phyloP scores from a whole-genome alignment of 2,797 vertebrate genomes.

The Thripadectes ignobilis region DNA sequence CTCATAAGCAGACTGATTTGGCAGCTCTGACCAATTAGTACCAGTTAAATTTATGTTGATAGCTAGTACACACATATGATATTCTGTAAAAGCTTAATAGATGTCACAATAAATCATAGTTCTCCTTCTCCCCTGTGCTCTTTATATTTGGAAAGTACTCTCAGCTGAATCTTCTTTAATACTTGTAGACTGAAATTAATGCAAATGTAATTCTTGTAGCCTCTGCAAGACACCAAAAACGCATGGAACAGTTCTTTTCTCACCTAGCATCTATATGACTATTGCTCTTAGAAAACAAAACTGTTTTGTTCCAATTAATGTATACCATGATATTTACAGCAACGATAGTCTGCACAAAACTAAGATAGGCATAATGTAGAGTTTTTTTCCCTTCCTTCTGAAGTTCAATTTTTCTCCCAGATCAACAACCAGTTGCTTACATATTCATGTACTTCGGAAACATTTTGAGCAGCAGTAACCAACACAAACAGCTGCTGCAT shows the following conservation, averaged over 20 bases:
- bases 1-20: conserved; percentile 57
- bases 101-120: conserved; percentile 65
- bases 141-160: conserved; percentile 36
- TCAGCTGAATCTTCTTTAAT: conserved; percentile 40
- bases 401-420: background rate
- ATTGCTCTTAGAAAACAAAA: background rate
- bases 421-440: background rate
- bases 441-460: background rate
- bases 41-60: conserved; percentile 69
- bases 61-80: conserved; percentile 67
- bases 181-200: conserved; percentile 8
- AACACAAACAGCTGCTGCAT: background rate
- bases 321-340: background rate
- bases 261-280: background rate
- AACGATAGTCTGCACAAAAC: background rate
- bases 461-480: background rate
- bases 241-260: background rate
- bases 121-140: conserved; percentile 27
- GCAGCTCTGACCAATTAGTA: conserved; percentile 73
- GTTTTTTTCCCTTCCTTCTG: background rate
- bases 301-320: background rate
- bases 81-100: conserved; percentile 69
- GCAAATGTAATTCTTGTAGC: conserved; percentile 4
- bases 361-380: background rate
- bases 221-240: conserved; percentile 9